phyloP scores from a whole-genome alignment of 2,888 invertebrate species.

The Microctonus aethiopoides region DNA sequence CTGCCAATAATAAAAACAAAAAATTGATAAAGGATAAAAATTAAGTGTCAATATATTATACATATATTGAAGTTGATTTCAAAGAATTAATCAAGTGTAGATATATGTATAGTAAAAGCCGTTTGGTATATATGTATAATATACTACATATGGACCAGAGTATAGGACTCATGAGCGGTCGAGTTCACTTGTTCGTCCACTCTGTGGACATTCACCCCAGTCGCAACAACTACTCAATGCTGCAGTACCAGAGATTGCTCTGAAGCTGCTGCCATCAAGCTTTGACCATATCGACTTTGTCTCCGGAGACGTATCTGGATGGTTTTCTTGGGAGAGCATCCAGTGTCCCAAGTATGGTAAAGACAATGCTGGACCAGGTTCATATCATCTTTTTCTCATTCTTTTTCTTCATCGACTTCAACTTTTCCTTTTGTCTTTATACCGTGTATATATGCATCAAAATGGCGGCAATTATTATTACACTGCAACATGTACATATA shows the following conservation, averaged over 20 bases:
- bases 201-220: conserved; percentile 61
- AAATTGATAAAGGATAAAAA: not conserved
- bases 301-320: conserved; percentile 62
- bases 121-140: not conserved
- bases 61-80: not conserved
- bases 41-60: not conserved
- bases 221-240: conserved; percentile 23
- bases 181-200: conserved; percentile 62
- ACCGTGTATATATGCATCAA: not conserved
- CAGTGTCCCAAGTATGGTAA: conserved; percentile 30
- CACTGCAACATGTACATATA: too few species aligned
- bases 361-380: not conserved
- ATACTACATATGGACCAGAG: conserved; percentile 31
- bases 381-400: conserved; percentile 11
- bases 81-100: conserved; percentile 28
- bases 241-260: conserved; percentile 1
- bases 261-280: not conserved
- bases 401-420: conserved; percentile 1
- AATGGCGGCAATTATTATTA: too few species aligned
- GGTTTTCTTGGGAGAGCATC: conserved; percentile 47
- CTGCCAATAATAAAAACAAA: not conserved
- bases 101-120: not conserved
- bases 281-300: conserved; percentile 48
- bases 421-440: not conserved
- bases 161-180: conserved; percentile 29